Conservation (phyloP, 2,888 invertebrate genomes). For the Megalurothrips usitatus region DNA sequence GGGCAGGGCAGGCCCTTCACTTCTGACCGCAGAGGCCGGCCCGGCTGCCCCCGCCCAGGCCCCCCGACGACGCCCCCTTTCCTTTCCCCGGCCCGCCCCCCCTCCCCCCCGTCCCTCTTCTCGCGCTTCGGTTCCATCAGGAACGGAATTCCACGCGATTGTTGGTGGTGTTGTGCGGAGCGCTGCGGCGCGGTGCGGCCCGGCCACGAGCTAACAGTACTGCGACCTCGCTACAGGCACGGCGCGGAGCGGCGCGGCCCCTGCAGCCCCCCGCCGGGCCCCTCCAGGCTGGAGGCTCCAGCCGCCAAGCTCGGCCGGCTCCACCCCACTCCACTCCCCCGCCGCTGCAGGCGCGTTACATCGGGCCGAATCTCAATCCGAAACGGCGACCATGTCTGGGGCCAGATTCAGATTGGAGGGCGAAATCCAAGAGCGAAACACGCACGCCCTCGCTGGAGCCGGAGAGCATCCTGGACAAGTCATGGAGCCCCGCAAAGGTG, state of each 20-base stretch:
- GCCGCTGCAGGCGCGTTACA: too few relatives aligned
- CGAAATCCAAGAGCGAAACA: background rate
- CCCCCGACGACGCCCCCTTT: background rate
- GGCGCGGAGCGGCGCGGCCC: background rate
- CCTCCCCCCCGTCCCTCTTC: background rate
- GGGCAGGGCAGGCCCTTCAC: too few relatives aligned
- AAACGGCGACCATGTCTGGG: too few relatives aligned
- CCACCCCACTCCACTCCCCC: background rate
- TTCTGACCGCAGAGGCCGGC: too few relatives aligned
- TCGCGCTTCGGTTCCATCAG: background rate
- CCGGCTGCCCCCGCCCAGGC: too few relatives aligned
- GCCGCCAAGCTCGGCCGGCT: background rate
- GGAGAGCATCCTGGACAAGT: too few relatives aligned
- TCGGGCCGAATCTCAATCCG: too few relatives aligned
- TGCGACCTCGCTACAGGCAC: constrained; percentile 1
- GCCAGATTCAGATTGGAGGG: background rate
- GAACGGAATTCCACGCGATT: constrained; percentile 17
- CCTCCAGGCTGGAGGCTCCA: background rate
- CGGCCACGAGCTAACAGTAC: background rate
- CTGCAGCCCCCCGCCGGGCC: background rate
- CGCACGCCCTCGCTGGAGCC: too few relatives aligned
- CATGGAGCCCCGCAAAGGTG: background rate
- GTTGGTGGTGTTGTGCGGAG: background rate
- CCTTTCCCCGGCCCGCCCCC: constrained; percentile 36
- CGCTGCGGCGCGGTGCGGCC: background rate